Base-by-base conservation (phyloP, 2,797 vertebrate genomes). In the Sylvia borin region DNA sequence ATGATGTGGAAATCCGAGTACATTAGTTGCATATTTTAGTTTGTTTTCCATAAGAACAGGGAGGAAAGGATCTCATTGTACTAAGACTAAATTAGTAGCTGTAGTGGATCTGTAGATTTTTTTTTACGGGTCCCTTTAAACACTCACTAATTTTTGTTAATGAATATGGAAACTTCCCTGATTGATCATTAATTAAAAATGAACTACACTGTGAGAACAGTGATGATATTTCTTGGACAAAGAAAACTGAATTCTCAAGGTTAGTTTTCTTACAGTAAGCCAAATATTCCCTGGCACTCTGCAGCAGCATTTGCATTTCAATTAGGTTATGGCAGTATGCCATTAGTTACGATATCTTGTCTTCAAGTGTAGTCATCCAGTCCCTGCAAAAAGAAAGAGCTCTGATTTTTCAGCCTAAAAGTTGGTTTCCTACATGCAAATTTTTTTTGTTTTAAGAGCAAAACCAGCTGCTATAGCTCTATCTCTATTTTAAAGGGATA, bases 231-330 rank as follows among this genome's bases (percentile, higher is more conserved):
- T 95, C 74, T 81, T 89, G 91, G 60, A 93, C 85, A 90, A 94
- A 92, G 40, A 61, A 96, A 97, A 91, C 71, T 71, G 38, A 90
- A 89, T 92, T 76, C 82, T 91, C 83, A 93, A 95, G 68, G 84
- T 78, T 81, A 73, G 48, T 61, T 93, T 91, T 94, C 47, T 74
- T 94, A 65, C 32, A 91, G 45, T 45, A 77, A 75, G 47, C 81
- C 90, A 96, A 83, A 97, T 76, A 90, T 87, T 95, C 70, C 57
- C 73, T 92, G 87, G 74, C 73, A 75, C 78, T 95, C 67, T 79
- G 79, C 70, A 88, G 71, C 36, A 71, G 66, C 50, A 89, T 95
- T 95, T 97, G 85, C 64, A 95, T 96, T 97, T 95, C 95, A 94
- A 86, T 90, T 77, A 92, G 58, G 21, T 42, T 48, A 42, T 93